A percentile compares a stretch with the other conserved stretches of the same genome.
Evolutionary conservation across 2,797 vertebrate genomes (phyloP).

Genomic region (Sternotherus odoratus): DNA sequence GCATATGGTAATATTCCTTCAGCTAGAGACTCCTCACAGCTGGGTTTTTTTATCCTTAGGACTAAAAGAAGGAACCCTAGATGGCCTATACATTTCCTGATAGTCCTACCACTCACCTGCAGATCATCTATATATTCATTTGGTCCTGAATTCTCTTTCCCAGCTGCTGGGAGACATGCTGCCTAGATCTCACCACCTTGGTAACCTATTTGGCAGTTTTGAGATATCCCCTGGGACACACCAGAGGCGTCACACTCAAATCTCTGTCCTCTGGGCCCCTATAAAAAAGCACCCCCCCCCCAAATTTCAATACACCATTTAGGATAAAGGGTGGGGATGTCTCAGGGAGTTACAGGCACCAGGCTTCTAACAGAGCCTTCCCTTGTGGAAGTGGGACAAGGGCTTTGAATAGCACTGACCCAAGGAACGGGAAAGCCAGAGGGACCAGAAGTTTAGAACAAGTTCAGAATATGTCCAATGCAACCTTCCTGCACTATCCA

Average conservation of each 20-base stretch:
- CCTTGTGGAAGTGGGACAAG: not conserved
- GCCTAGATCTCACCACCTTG: accelerated
- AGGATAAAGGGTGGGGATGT: not conserved
- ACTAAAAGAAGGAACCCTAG: not conserved
- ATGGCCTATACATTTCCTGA: not conserved
- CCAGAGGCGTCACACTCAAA: not conserved
- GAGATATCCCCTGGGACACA: not conserved
- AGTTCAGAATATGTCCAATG: not conserved
- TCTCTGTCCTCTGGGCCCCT: not conserved
- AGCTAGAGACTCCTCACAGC: not conserved
- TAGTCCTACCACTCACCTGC: not conserved
- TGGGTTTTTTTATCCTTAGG: not conserved
- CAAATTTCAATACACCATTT: not conserved
- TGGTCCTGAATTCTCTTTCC: not conserved
- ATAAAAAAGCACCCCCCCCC: not conserved
- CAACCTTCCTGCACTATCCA: not conserved
- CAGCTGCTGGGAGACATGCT: not conserved
- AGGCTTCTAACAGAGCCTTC: not conserved
- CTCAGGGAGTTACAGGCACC: not conserved
- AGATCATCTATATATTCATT: accelerated
- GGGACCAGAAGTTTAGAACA: not conserved
- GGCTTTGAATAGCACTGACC: not conserved
- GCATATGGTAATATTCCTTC: not conserved
- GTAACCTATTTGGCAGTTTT: not conserved
- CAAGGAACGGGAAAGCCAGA: not conserved